Percentiles rank a stretch among this genome's conserved stretches.
These are phyloP conservation scores for Pangasianodon gigas DNA, from an alignment of 2,113 vertebrate genomes.

Conservation along the genomic window DNA sequence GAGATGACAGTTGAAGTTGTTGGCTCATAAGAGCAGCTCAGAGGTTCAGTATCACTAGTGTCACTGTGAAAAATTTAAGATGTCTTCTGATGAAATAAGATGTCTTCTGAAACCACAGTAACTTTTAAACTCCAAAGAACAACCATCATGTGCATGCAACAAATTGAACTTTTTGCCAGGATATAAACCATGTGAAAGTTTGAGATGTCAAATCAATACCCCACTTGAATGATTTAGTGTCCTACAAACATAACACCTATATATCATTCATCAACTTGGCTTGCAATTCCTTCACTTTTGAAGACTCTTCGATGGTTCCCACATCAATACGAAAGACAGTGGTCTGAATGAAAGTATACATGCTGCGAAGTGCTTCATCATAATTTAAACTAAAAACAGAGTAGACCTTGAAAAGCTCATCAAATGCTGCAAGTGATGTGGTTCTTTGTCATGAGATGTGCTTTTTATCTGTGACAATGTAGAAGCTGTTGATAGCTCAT, in stretches of 20 bases:
- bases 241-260: constrained; percentile 27
- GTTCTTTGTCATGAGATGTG: constrained; percentile 35
- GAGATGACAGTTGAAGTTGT: not conserved
- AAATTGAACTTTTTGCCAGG: constrained; percentile 12
- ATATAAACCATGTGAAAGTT: constrained; percentile 36
- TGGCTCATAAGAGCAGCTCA: no score
- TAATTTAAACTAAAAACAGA: constrained; percentile 46
- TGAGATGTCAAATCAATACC: constrained; percentile 4
- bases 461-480: constrained; percentile 33
- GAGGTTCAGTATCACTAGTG: no score
- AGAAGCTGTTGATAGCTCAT: constrained; percentile 37
- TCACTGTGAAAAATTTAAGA: not conserved
- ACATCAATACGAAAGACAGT: constrained; percentile 41
- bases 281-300: constrained; percentile 40
- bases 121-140: constrained; percentile 15
- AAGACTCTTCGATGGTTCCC: constrained; percentile 10
- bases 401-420: constrained; percentile 46
- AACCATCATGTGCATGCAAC: not conserved
- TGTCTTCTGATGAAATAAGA: constrained; percentile 9
- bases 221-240: not conserved
- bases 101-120: constrained; percentile 23
- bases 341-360: constrained; percentile 33
- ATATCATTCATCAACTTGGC: constrained; percentile 34
- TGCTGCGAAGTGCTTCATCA: constrained; percentile 22
- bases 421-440: constrained; percentile 28